Evolutionary conservation across 1,140 invertebrate species (phyloP).

Genomic region (Trachymyrmex septentrionalis): DNA sequence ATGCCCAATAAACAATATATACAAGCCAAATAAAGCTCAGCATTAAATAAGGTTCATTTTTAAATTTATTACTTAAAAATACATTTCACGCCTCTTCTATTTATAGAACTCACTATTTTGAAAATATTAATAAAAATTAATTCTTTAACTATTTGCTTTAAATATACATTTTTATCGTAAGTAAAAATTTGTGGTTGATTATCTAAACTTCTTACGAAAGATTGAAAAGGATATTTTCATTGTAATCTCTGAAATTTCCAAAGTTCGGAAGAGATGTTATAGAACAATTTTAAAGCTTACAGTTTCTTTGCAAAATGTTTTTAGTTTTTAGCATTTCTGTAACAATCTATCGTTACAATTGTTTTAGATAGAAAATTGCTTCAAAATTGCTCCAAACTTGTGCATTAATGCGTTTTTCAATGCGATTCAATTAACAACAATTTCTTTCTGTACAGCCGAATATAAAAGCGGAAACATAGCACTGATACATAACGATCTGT

Average conservation of each 20-base stretch:
- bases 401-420: slow-evolving; percentile 3
- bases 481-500: neutral
- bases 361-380: slow-evolving; percentile 3
- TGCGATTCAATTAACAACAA: slow-evolving; percentile 20
- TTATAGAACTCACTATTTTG: neutral
- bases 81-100: too few relatives aligned
- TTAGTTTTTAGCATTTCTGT: neutral
- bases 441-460: neutral
- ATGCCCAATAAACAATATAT: too few relatives aligned
- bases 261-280: slow-evolving; percentile 9
- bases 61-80: too few relatives aligned
- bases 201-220: neutral
- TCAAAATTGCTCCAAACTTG: neutral
- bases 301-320: slow-evolving; percentile 36
- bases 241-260: neutral
- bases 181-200: neutral
- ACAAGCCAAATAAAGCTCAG: too few relatives aligned
- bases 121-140: neutral
- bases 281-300: slow-evolving; percentile 22
- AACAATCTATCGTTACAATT: slow-evolving; percentile 1
- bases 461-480: neutral
- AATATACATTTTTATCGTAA: neutral
- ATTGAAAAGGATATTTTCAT: slow-evolving; percentile 23
- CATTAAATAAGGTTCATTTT: too few relatives aligned
- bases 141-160: neutral